These are phyloP conservation scores for Zygaena filipendulae DNA, from an alignment of 2,888 invertebrate species.

Conservation along the genomic window DNA sequence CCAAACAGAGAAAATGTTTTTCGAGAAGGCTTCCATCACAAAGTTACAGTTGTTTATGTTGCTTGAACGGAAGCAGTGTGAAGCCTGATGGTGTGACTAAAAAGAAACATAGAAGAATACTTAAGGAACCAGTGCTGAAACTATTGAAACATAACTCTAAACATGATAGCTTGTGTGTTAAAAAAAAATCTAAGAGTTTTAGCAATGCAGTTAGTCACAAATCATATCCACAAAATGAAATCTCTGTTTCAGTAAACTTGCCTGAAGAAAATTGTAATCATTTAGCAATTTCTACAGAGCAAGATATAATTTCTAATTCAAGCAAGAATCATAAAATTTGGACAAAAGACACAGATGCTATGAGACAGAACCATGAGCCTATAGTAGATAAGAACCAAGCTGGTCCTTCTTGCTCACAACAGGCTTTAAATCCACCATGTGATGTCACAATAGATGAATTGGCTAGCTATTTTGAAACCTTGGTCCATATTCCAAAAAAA, in stretches of 20 bases:
- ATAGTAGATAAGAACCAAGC: conserved; percentile 30
- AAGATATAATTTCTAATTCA: no score
- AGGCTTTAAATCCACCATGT: conserved; percentile 78
- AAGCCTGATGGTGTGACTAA: conserved; percentile 32
- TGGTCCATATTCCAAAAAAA: conserved; percentile 96
- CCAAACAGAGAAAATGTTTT: conserved; percentile 20
- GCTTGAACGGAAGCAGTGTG: conserved; percentile 6
- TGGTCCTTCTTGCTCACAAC: conserved; percentile 77
- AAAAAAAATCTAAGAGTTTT: no score
- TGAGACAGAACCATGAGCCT: conserved; percentile 17
- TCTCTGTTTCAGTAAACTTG: conserved; percentile 27
- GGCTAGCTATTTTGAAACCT: conserved; percentile 94
- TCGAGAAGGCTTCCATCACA: conserved; percentile 18
- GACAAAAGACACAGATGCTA: background rate
- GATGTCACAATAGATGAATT: conserved; percentile 95
- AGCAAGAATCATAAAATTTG: conserved; percentile 12
- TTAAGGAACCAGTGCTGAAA: conserved; percentile 68
- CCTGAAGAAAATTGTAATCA: conserved; percentile 56
- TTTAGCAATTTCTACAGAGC: conserved; percentile 44
- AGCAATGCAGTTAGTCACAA: background rate
- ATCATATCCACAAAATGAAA: background rate
- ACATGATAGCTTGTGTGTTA: conserved; percentile 18
- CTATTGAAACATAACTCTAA: conserved; percentile 37
- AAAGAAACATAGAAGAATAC: conserved; percentile 53
- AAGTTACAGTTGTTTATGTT: conserved; percentile 37